phyloP scores from a whole-genome alignment of 2,888 invertebrate species.

The Gisinianus flammeolus region DNA sequence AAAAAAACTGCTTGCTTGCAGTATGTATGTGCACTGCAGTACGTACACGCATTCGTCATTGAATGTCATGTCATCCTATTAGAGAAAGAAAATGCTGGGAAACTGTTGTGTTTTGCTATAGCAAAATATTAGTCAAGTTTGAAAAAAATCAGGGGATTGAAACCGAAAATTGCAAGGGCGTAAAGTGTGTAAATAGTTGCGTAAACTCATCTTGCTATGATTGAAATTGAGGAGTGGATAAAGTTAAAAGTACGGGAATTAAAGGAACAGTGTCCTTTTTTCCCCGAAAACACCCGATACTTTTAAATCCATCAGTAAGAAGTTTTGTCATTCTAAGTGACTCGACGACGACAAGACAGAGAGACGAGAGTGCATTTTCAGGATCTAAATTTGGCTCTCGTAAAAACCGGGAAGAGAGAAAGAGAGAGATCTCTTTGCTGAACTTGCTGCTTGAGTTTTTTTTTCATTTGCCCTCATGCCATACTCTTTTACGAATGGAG shows the following conservation, averaged over 20 bases:
- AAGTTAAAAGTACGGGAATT: slow-evolving; percentile 7
- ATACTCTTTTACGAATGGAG: not conserved
- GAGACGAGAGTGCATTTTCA: slow-evolving; percentile 26
- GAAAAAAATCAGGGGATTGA: not conserved
- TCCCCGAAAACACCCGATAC: not conserved
- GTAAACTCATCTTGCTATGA: not conserved
- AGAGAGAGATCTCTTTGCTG: slow-evolving; percentile 1
- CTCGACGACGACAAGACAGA: slow-evolving; percentile 15
- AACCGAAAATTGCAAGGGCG: slow-evolving; percentile 10
- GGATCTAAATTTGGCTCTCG: slow-evolving; percentile 28
- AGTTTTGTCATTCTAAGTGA: slow-evolving; percentile 23
- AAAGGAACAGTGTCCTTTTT: slow-evolving; percentile 5
- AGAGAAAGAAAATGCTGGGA: not conserved
- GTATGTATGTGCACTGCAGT: too few relatives aligned
- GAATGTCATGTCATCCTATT: too few relatives aligned
- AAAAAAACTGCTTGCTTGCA: too few relatives aligned
- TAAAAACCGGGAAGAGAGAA: slow-evolving; percentile 23
- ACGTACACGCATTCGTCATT: too few relatives aligned
- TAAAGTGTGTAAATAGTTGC: slow-evolving; percentile 12
- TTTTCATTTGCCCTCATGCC: not conserved
- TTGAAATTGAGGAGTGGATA: not conserved
- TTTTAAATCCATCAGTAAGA: slow-evolving; percentile 29
- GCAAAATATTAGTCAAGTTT: not conserved
- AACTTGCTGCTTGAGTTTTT: slow-evolving; percentile 28
- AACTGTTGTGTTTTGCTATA: too few relatives aligned